phyloP scores from a whole-genome alignment of 2,113 vertebrate genomes.

The Onychostoma macrolepis region DNA sequence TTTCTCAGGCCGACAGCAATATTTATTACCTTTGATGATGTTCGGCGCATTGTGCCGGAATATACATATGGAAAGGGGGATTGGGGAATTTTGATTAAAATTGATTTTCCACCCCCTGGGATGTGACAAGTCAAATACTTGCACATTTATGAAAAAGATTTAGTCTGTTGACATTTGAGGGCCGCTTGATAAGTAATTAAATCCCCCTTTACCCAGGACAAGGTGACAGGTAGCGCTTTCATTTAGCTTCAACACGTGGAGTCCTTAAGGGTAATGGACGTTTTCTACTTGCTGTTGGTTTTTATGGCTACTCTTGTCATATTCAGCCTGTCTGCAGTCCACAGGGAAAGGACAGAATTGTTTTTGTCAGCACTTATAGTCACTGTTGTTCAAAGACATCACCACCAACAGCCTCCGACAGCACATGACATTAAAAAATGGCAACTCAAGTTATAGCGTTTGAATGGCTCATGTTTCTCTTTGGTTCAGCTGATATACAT shows the following conservation, averaged over 20 bases:
- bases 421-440: constrained; percentile 10
- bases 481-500: background rate
- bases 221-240: constrained; percentile 93
- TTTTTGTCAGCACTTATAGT: constrained; percentile 40
- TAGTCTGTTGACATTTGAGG: constrained; percentile 93
- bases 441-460: constrained; percentile 1
- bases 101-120: constrained; percentile 96
- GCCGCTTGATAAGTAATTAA: constrained; percentile 99
- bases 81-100: constrained; percentile 95
- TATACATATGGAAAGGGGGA: constrained; percentile 84
- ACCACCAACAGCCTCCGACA: constrained; percentile 23
- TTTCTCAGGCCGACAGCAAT: constrained; percentile 69
- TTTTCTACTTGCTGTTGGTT: constrained; percentile 48
- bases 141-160: constrained; percentile 96
- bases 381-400: constrained; percentile 44
- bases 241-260: constrained; percentile 83
- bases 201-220: constrained; percentile 90
- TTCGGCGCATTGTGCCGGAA: constrained; percentile 82
- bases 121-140: constrained; percentile 92
- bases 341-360: constrained; percentile 58
- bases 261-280: constrained; percentile 85
- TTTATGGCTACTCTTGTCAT: constrained; percentile 49
- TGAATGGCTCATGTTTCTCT: background rate
- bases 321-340: constrained; percentile 36
- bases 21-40: constrained; percentile 88